These are phyloP conservation scores for Pseudopipra pipra DNA, from an alignment of 2,113 vertebrate species.

Conservation along the genomic window DNA sequence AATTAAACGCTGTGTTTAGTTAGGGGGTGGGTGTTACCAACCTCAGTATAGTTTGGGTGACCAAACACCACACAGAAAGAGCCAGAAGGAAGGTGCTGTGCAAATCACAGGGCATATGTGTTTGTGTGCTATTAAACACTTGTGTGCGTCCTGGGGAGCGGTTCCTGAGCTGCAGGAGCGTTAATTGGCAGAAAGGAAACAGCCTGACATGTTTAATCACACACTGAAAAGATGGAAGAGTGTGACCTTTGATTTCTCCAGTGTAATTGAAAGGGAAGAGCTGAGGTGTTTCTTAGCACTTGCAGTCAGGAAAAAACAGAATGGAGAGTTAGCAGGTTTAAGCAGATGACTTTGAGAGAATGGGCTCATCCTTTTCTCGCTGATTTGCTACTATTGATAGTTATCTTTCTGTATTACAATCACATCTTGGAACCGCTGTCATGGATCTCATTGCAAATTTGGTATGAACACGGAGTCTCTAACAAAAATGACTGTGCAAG, in stretches of 20 bases:
- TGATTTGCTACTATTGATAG: background rate
- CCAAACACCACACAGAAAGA: background rate
- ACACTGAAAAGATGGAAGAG: background rate
- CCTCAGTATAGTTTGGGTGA: background rate
- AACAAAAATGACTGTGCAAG: background rate
- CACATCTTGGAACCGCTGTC: background rate
- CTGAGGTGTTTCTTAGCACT: background rate
- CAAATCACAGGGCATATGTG: background rate
- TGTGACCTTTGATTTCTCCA: background rate
- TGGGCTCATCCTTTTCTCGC: background rate
- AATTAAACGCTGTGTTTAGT: background rate
- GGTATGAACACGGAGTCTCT: background rate
- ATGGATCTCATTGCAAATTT: background rate
- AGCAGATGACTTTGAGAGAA: background rate
- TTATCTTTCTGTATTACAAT: background rate
- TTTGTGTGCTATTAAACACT: rapidly evolving
- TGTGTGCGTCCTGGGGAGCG: background rate
- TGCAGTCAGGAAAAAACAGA: background rate
- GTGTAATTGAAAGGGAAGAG: background rate
- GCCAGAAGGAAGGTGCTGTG: background rate
- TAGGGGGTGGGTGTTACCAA: background rate
- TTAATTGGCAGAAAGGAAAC: background rate
- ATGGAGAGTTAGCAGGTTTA: background rate
- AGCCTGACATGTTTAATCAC: background rate
- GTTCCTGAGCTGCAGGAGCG: background rate